Base-by-base conservation (phyloP, 2,888 invertebrate genomes). In the Cynaeus angustus region DNA sequence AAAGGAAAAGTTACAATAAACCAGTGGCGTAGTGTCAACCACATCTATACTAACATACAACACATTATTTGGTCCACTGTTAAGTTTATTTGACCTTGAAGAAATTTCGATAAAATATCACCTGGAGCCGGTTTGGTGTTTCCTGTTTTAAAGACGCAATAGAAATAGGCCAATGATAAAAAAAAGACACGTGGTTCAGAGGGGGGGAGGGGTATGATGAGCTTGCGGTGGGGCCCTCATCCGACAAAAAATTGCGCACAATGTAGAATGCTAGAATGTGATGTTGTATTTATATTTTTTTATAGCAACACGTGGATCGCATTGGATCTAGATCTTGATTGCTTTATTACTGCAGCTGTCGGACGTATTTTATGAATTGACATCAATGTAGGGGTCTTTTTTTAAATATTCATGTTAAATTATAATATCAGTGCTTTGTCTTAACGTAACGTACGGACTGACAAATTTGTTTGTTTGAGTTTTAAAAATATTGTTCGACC, bases 1-100 rank as follows among this genome's bases (percentile, higher is more conserved):
- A 72, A 72, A 72, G 72, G 43, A 72, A 72, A 72, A 72, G 69
- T 71, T 50, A 16, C 56, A 71, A 52, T 62, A 28, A 28, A 12
- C 58, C 72, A 68, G 28, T 30, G 8, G 46, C n/a, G 28, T 45
- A 43, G 9, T 45, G 30, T n/a, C 10, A 21, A 10, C 6, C 13
- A 13, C 10, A 14, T 8, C 48, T 37, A 12, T 16, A 12, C 21
- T 13, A 59, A 56, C 38, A 13, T 58, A 5, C n/a, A 6, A 46
- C 8, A 7, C 26, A 5, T 45, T 10, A n/a, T 3, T 9, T 62
- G 70, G 61, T 1, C 55, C 30, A 41, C 43, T 55, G 38, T 48
- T 33, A 38, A 21, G 38, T 61, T 70, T 70, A 38, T 66, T 53
- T 62, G 66, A 67, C 70, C 70, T 70, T 70, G 70, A 33, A 43